Base-by-base conservation (phyloP, 2,888 invertebrate genomes). In the Dascillus cervinus region DNA sequence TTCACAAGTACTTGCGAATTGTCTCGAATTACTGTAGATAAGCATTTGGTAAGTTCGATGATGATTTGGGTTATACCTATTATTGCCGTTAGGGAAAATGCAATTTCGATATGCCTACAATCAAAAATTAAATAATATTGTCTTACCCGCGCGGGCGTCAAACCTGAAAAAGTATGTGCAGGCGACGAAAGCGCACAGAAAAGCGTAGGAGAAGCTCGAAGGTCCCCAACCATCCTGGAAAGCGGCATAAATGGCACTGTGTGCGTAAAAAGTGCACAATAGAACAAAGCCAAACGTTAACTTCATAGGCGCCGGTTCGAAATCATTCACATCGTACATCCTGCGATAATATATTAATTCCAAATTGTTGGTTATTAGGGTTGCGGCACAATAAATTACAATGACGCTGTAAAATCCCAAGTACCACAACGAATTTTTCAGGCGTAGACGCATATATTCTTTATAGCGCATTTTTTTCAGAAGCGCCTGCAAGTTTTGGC, bases 391-490 rank as follows among this genome's bases (percentile, higher is more conserved):
- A 37, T 58, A 61, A 12, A 54, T 34, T 28, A 57, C 47, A 30
- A 50, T 49, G 3, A 51, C 50, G 5, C 49, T 44, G 35, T 55
- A 56, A 34, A 60, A 60, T 9, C 58, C 58, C 11, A 55, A 42
- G 34, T 55, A 56, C 62, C 62, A 62, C 13, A 61, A 32, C 11
- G 53, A 53, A 12, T 49, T 46, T 27, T 38, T 44, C 13, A 62
- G 34, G 28, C 61, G 46, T 13, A 47, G 39, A 9, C 60, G 42
- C 12, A 54, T 31, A 32, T 56, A 60, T 29, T 52, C 49, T 35
- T 51, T 55, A 29, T 50, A 57, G 20, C 50, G 46, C 43, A 58
- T 48, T 38, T 53, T 47, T 28, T 46, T 52, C 9, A 61, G 46
- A 10, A 58, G 39, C 5, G 47, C 43, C 60, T 61, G 56, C 53